A percentile compares a stretch with the other conserved stretches of the same genome.
Evolutionary conservation across 2,888 invertebrate genomes (phyloP).

Genomic region (Rotaria sp.): DNA sequence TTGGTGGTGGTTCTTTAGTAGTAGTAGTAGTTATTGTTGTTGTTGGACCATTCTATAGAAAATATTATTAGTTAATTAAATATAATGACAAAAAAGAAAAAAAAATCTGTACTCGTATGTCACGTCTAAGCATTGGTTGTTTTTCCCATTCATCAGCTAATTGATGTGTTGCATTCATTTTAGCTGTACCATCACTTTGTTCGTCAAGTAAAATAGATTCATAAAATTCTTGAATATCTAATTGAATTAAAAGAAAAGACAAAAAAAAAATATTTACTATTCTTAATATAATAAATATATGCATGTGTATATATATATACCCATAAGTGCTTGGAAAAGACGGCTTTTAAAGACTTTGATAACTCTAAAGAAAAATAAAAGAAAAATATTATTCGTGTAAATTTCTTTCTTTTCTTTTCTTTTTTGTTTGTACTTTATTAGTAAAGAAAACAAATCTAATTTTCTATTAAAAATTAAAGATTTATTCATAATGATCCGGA

Average conservation of each 20-base stretch:
- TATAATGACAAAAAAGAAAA: background rate
- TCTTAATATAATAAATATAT: background rate
- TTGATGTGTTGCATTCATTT: constrained; percentile 85
- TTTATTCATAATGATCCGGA: background rate
- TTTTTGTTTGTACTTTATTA: background rate
- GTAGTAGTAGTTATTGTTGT: too few species aligned
- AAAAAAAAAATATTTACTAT: background rate
- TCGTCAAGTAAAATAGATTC: constrained; percentile 91
- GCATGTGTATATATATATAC: constrained; percentile 61
- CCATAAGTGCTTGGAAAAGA: constrained; percentile 91
- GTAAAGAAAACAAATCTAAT: background rate
- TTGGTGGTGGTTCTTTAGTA: background rate
- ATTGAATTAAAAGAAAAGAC: background rate
- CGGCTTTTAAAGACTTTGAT: constrained; percentile 95
- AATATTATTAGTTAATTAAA: background rate
- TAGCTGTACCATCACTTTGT: constrained; percentile 85
- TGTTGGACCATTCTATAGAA: background rate
- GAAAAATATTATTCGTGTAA: background rate
- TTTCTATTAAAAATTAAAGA: background rate
- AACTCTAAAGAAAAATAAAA: constrained; percentile 61
- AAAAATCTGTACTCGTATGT: background rate
- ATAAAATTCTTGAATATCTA: constrained; percentile 96
- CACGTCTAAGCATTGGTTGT: background rate
- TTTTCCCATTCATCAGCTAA: constrained; percentile 75
- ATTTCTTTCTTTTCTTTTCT: background rate